Base-by-base conservation (phyloP, 2,888 invertebrate species). In the Gari tellinella region DNA sequence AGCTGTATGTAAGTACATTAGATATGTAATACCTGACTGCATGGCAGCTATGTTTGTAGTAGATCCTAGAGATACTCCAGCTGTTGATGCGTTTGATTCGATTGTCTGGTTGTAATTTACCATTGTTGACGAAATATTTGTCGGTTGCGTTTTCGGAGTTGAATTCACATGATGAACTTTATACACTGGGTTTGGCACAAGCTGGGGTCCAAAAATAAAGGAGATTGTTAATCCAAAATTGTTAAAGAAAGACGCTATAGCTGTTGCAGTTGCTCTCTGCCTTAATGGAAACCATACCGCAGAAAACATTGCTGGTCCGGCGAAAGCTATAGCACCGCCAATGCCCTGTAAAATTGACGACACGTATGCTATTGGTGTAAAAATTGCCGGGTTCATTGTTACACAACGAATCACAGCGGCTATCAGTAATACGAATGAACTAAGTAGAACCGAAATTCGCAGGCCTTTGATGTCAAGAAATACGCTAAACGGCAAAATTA, bases 221-320 rank as follows among this genome's bases (percentile, higher is more conserved):
- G 78, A 78, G n/a, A 69, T 26, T 1, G 73, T 58, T 12, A 78
- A 26, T 1, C 72, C 73, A 0, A 73, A 25, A 25, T 63, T 63
- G 26, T 66, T 73, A 41, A 62, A 73, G 23, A 69, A 69, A 5
- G 66, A 63, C 8, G 48, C 69, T 7, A 69, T 38, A 10, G 77
- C 77, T 7, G 80, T 82, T 12, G 92, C 92, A 12, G 91, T 91
- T n/a, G 92, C 92, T 55, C 93, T 83, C 83, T 93, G 89, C 40
- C 90, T 82, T 15, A 87, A 86, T 7, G 93, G 92, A 75, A 93
- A 93, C 92, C 93, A 93, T 17, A 90, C 83, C 15, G 92, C 90
- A 2, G 93, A 92, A 1, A 93, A 64, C 8, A 91, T 74, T 8
- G 91, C 88, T 5, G 92, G 91, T 2, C 90, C 90, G 14, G 90